Conservation (phyloP, 2,888 invertebrate species). For the Pasiphila rectangulata region DNA sequence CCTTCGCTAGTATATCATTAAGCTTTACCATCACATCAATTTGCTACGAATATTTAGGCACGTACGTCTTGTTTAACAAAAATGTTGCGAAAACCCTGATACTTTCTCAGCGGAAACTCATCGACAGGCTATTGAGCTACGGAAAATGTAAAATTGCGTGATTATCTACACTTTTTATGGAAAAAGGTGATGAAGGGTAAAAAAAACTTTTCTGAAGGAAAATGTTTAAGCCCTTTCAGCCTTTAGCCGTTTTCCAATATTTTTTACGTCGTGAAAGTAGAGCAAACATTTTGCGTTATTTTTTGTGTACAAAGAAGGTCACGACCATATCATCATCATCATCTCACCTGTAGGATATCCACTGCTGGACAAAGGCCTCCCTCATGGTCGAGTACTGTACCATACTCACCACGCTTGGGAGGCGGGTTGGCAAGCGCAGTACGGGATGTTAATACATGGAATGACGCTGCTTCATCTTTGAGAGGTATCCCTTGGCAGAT, state of each 20-base stretch:
- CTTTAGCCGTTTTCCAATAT: constrained; percentile 1
- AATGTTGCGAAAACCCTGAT: constrained; percentile 7
- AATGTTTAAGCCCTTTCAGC: not conserved
- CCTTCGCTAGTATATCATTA: not conserved
- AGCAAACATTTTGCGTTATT: too few relatives aligned
- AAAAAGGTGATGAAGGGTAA: constrained; percentile 8
- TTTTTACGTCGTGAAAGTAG: not conserved
- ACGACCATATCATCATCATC: too few relatives aligned
- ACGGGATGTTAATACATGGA: too few relatives aligned
- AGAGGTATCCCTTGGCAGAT: too few relatives aligned
- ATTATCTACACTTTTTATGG: constrained; percentile 17
- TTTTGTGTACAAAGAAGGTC: too few relatives aligned
- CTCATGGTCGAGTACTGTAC: too few relatives aligned
- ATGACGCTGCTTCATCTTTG: too few relatives aligned
- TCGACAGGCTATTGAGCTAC: constrained; percentile 33
- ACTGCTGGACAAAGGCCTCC: too few relatives aligned
- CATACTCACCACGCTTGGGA: too few relatives aligned
- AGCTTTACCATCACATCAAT: not conserved
- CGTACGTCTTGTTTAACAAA: not conserved
- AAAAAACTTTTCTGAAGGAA: not conserved
- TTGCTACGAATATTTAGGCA: not conserved
- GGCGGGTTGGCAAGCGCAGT: too few relatives aligned
- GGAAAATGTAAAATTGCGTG: constrained; percentile 24
- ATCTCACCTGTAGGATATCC: too few relatives aligned
- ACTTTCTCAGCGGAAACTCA: constrained; percentile 22